Evolutionary conservation across 2,888 invertebrate genomes (phyloP).

Genomic region (Sinhomidia bicolor): DNA sequence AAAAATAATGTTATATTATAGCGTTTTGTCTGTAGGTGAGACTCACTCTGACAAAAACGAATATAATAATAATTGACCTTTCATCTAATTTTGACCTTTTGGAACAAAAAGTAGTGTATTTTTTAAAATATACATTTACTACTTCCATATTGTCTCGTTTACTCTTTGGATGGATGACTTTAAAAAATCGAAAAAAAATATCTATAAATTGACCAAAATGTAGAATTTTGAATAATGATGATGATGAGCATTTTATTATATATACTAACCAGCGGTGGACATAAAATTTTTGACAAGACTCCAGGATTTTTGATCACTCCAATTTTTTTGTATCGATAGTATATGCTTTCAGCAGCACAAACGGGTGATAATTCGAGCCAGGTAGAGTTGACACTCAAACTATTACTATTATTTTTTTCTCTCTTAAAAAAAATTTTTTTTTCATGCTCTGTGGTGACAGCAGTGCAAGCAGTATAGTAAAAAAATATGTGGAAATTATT

Average conservation of each 20-base stretch:
- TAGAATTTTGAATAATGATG: too few relatives aligned
- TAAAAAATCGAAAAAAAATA: too few relatives aligned
- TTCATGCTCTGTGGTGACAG: conserved; percentile 53
- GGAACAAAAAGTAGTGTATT: too few relatives aligned
- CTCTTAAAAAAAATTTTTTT: conserved; percentile 7
- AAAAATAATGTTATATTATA: too few relatives aligned
- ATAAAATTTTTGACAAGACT: background rate
- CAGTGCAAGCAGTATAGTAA: conserved; percentile 25
- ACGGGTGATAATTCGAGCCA: conserved; percentile 78
- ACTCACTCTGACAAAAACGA: background rate
- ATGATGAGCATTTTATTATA: too few relatives aligned
- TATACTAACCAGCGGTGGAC: background rate
- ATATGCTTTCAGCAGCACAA: conserved; percentile 79
- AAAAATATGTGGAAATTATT: background rate
- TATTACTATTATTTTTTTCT: background rate
- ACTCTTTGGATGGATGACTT: too few relatives aligned
- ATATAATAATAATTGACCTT: too few relatives aligned
- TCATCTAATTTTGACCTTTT: too few relatives aligned
- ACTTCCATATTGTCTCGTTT: too few relatives aligned
- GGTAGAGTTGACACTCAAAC: conserved; percentile 76
- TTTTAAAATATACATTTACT: too few relatives aligned
- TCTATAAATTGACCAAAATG: too few relatives aligned
- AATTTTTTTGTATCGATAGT: conserved; percentile 77
- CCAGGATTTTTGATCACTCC: conserved; percentile 75
- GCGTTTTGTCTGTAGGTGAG: too few relatives aligned